These are phyloP conservation scores for Choristoneura rosaceana DNA, from an alignment of 2,888 invertebrate genomes.

Conservation along the genomic window DNA sequence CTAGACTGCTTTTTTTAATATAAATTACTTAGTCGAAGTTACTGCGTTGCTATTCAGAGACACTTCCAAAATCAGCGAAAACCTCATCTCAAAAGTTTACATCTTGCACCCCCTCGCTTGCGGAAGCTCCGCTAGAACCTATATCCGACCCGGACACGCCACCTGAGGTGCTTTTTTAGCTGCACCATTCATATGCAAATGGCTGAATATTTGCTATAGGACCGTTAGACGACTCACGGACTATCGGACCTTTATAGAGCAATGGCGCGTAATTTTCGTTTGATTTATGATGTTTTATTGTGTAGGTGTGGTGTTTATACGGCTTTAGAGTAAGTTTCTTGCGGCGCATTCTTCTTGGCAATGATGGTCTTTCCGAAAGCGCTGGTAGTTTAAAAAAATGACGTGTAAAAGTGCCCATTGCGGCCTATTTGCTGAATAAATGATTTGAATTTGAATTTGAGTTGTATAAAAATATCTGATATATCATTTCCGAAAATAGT, in stretches of 20 bases:
- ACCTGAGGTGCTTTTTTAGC: slow-evolving; percentile 45
- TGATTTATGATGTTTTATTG: slow-evolving; percentile 50
- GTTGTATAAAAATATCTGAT: too few relatives aligned
- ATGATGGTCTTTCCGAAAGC: too few relatives aligned
- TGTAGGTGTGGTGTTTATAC: slow-evolving; percentile 24
- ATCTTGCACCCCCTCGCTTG: slow-evolving; percentile 19
- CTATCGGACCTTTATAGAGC: slow-evolving; percentile 51
- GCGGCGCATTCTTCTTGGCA: too few relatives aligned
- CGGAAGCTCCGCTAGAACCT: slow-evolving; percentile 45
- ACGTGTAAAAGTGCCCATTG: too few relatives aligned
- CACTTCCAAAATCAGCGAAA: not conserved
- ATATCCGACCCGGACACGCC: slow-evolving; percentile 44
- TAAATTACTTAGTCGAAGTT: too few relatives aligned
- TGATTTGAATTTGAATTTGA: too few relatives aligned
- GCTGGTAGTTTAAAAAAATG: too few relatives aligned
- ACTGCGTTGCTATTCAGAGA: not conserved
- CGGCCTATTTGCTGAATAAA: too few relatives aligned
- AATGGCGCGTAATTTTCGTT: slow-evolving; percentile 47
- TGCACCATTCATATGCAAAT: slow-evolving; percentile 48
- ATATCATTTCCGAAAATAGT: too few relatives aligned
- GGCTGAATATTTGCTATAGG: slow-evolving; percentile 47
- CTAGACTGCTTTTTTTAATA: too few relatives aligned
- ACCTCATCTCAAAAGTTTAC: slow-evolving; percentile 7
- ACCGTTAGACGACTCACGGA: slow-evolving; percentile 48
- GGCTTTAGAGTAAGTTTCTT: slow-evolving; percentile 10